Evolutionary conservation across 2,113 vertebrate genomes (phyloP).

Genomic region (Spheniscus mendiculus): DNA sequence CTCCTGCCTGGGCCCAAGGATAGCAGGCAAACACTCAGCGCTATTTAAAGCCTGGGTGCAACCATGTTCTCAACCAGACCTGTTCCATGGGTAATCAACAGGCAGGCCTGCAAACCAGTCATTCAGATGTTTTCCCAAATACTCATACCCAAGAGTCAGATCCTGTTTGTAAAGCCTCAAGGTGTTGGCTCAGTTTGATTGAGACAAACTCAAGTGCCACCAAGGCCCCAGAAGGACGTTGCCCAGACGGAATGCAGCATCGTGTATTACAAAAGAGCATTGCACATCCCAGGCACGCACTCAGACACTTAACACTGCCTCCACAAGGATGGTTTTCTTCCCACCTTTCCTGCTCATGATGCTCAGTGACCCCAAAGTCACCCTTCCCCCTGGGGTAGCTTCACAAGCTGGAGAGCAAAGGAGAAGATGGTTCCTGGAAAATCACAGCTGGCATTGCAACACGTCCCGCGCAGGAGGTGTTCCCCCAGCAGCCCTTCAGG

Average conservation of each 20-base stretch:
- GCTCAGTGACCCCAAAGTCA: neutral
- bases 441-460: neutral
- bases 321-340: neutral
- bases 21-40: neutral
- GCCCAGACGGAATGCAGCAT: neutral
- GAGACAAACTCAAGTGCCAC: neutral
- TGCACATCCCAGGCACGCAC: accelerated
- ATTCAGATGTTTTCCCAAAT: neutral
- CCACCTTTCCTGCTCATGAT: neutral
- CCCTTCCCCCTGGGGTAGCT: neutral
- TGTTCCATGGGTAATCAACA: neutral
- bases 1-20: neutral
- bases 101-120: neutral
- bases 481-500: neutral
- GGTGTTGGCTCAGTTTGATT: accelerated
- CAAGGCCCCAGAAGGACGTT: neutral
- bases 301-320: neutral
- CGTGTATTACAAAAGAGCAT: neutral
- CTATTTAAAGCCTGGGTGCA: neutral
- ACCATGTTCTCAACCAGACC: neutral
- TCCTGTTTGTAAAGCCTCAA: neutral
- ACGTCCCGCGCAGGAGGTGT: accelerated
- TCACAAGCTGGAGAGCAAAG: neutral
- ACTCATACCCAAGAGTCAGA: neutral
- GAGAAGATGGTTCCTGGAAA: neutral